Evolutionary conservation across 2,888 invertebrate species (phyloP).

Genomic region (Hemicrepidius hirtus): DNA sequence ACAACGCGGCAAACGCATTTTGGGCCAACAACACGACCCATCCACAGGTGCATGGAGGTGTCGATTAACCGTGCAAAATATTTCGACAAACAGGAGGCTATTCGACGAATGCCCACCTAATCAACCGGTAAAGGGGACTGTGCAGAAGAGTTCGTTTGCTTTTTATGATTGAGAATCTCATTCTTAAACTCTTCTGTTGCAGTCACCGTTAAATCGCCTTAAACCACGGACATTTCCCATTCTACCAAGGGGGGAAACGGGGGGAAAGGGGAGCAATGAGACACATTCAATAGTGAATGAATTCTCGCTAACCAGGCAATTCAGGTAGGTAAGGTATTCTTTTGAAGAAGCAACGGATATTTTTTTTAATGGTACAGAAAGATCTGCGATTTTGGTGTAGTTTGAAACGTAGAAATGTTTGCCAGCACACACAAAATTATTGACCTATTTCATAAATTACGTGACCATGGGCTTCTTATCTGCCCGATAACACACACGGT

Average conservation of each 20-base stretch:
- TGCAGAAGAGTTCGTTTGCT: slow-evolving; percentile 27
- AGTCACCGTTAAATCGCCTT: slow-evolving; percentile 38
- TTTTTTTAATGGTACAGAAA: background rate
- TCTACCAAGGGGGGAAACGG: background rate
- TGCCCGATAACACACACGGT: slow-evolving; percentile 6
- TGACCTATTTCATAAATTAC: slow-evolving; percentile 15
- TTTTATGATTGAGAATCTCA: slow-evolving; percentile 39
- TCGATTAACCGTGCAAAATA: slow-evolving; percentile 32
- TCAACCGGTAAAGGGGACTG: slow-evolving; percentile 15
- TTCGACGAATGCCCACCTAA: slow-evolving; percentile 19
- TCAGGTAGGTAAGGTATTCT: background rate
- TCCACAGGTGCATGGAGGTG: slow-evolving; percentile 27
- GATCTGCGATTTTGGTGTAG: background rate
- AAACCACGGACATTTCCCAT: slow-evolving; percentile 23
- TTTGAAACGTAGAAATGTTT: too few relatives aligned
- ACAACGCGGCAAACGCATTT: slow-evolving; percentile 29
- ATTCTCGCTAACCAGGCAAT: slow-evolving; percentile 11
- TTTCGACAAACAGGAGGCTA: slow-evolving; percentile 29
- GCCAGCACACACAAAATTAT: slow-evolving; percentile 16
- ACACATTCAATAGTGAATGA: slow-evolving; percentile 26
- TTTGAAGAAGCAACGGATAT: background rate
- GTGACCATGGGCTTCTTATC: slow-evolving; percentile 29
- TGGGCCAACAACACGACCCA: slow-evolving; percentile 13
- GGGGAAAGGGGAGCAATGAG: slow-evolving; percentile 10
- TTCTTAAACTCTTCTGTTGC: slow-evolving; percentile 27